phyloP scores from a whole-genome alignment of 2,797 vertebrate genomes.

The Malacoctenus gilli region DNA sequence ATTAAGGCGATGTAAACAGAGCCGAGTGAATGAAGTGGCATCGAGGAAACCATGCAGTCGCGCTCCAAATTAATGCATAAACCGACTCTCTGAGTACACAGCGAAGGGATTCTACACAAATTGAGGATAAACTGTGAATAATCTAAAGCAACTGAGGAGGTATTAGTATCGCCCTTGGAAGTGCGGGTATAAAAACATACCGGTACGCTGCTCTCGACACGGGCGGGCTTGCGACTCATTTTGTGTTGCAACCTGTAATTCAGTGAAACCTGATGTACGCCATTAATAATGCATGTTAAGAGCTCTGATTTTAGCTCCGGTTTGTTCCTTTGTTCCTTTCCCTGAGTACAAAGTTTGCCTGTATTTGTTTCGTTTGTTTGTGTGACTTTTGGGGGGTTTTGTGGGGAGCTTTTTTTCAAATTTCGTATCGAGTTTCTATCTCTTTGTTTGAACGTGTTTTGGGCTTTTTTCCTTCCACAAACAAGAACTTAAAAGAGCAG shows the following conservation, averaged over 20 bases:
- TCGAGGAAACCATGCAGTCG: conserved; percentile 27
- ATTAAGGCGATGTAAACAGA: conserved; percentile 45
- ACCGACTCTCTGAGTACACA: conserved; percentile 49
- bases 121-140: conserved; percentile 55
- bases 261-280: conserved; percentile 23
- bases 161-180: conserved; percentile 45
- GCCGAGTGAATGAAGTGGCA: conserved; percentile 32
- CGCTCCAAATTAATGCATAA: conserved; percentile 49
- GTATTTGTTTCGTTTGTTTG: conserved; percentile 15
- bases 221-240: conserved; percentile 25
- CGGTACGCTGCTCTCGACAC: conserved; percentile 21
- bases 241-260: conserved; percentile 24
- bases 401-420: no score
- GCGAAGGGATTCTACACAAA: conserved; percentile 47
- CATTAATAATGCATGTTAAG: conserved; percentile 63
- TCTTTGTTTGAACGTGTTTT: no score
- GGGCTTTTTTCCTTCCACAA: no score
- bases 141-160: conserved; percentile 42
- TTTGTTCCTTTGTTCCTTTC: conserved; percentile 40
- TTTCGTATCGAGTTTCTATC: no score
- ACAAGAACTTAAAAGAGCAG: no score
- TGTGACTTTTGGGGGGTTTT: conserved; percentile 2
- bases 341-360: conserved; percentile 41
- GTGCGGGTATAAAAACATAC: conserved; percentile 25
- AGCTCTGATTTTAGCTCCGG: conserved; percentile 51